phyloP scores from a whole-genome alignment of 1,140 invertebrate species.

The Trichonephila inaurata region DNA sequence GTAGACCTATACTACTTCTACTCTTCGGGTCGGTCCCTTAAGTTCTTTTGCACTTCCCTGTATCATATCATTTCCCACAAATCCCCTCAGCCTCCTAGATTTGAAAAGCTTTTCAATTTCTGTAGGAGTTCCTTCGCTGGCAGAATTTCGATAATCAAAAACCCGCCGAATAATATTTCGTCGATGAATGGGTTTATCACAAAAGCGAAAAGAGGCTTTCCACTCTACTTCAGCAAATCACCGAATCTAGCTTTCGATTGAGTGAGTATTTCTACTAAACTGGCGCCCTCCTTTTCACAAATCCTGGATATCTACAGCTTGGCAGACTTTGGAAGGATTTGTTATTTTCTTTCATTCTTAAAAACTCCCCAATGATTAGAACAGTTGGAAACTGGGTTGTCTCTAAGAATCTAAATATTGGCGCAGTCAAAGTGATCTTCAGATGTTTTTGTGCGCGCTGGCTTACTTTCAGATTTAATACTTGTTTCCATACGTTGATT shows the following conservation, averaged over 20 bases:
- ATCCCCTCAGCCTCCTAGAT: not conserved
- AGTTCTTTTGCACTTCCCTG: not conserved
- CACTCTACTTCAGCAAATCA: constrained; percentile 27
- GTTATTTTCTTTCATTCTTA: not conserved
- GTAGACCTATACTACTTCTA: too few species aligned
- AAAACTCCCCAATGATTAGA: not conserved
- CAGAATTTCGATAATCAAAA: constrained; percentile 41
- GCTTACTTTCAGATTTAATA: not conserved
- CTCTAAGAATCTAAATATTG: not conserved
- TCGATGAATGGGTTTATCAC: constrained; percentile 32
- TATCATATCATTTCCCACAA: constrained; percentile 8
- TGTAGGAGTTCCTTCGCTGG: not conserved
- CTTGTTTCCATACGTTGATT: not conserved
- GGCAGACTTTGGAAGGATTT: not conserved
- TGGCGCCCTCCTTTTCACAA: constrained; percentile 2
- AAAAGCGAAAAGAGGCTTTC: constrained; percentile 25
- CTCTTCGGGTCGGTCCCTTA: not conserved
- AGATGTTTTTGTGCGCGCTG: not conserved
- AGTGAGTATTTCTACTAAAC: not conserved
- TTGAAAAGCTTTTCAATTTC: constrained; percentile 32
- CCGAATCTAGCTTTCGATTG: constrained; percentile 26
- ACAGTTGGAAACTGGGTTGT: not conserved
- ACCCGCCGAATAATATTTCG: constrained; percentile 22
- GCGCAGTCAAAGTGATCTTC: not conserved
- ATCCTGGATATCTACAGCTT: constrained; percentile 17